Base-by-base conservation (phyloP, 1,140 invertebrate genomes). In the Hycleus cichorii region DNA sequence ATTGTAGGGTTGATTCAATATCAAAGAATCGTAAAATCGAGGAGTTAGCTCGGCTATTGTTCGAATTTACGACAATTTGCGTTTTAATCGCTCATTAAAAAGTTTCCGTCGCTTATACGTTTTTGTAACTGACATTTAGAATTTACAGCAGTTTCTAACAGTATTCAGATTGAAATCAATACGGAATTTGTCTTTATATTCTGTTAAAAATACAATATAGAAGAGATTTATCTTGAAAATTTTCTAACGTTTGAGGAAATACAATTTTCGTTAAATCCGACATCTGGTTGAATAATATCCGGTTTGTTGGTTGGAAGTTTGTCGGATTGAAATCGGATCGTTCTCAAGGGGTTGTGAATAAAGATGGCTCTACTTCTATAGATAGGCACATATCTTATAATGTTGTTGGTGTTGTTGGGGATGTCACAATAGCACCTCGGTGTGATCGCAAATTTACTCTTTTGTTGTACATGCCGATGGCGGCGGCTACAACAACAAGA, bases 1-100 rank as follows among this genome's bases (percentile, higher is more conserved):
- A 18, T 18, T 18, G 1, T 18, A 18, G 32, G 7, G 7, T 5
- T 7, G 32, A 55, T 55, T 55, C 52, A 55, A 55, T 55, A 55
- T 39, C 52, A 38, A 55, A 53, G 25, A 27, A 27, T 47, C 52
- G 52, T 55, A 55, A 55, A 55, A 27, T 55, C 40, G 32, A 32
- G 32, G 26, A 47, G 4, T 47, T 27, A 27, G 45, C 24, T 27
- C 12, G 48, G 51, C 51, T 24, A 55, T 55, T 55, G 52, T 55
- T 47, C 52, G 10, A 32, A 47, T 55, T 55, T 55, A 55, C 52
- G 52, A 47, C 26, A 26, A 38, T 24, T 45, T 45, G 12, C 44
- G 24, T 55, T 55, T 47, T 47, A 55, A 47, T 55, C 52, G 43
- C 47, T 55, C 52, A 55, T 55, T 55, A 55, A 55, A 53, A 55